phyloP scores from a whole-genome alignment of 2,113 vertebrate species.

The Manacus vitellinus region DNA sequence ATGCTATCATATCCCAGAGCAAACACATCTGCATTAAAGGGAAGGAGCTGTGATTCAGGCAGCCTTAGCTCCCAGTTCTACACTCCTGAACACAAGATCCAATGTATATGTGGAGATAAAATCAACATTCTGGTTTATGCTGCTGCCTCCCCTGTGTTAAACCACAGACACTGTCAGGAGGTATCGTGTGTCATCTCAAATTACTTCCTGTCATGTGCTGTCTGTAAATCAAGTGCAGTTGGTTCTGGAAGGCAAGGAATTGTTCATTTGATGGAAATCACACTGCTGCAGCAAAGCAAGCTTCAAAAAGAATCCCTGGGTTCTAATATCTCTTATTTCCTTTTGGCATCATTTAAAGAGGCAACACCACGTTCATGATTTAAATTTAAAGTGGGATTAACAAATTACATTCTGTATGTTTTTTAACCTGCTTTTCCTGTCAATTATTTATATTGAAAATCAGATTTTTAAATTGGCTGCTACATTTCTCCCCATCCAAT shows the following conservation, averaged over 20 bases:
- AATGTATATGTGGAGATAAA: conserved; percentile 8
- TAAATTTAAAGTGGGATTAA: background rate
- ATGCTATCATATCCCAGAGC: background rate
- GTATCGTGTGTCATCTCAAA: background rate
- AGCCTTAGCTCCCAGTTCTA: background rate
- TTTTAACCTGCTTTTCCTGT: background rate
- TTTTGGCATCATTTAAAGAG: background rate
- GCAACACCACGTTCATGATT: background rate
- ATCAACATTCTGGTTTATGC: background rate
- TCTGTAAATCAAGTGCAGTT: conserved; percentile 35
- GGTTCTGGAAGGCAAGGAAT: conserved; percentile 28
- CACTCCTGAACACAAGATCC: background rate
- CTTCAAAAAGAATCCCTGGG: background rate
- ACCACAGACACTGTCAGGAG: background rate
- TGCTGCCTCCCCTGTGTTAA: background rate
- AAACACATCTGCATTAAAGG: background rate
- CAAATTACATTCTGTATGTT: background rate
- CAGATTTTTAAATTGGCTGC: background rate
- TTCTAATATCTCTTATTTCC: background rate
- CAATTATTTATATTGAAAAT: background rate
- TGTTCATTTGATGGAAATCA: conserved; percentile 29
- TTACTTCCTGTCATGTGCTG: background rate
- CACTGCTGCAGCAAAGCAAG: conserved; percentile 4
- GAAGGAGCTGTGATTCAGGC: conserved; percentile 5
- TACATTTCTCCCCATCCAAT: background rate